Base-by-base conservation (phyloP, 2,113 vertebrate genomes). In the Archocentrus centrarchus region DNA sequence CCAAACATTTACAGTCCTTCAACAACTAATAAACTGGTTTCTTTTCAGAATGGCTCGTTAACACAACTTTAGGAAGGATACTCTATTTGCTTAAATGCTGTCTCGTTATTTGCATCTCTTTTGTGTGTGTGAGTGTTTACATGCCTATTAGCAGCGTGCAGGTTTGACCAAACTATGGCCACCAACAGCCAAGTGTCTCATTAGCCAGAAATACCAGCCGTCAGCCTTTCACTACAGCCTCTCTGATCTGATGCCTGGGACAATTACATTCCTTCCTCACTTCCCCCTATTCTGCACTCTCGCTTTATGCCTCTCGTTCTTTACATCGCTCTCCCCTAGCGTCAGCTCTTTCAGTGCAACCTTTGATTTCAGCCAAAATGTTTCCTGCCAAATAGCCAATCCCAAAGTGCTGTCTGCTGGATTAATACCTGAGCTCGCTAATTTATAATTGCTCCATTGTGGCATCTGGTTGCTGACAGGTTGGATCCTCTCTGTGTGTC, bases 391-490 rank as follows among this genome's bases (percentile, higher is more conserved):
- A 93, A 86, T 75, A 30, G 68, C 79, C 70, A 88, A 77, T 90
- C 90, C 91, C 89, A 90, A 86, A 90, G 82, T 90, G 84, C 91
- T 84, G 87, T 87, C 59, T 84, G 82, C 81, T 62, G 88, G 89
- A 92, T 94, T 93, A 93, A 92, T 91, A 93, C 93, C 89, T 78
- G 86, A 86, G 79, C 82, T 82, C 27, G 75, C 89, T 88, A 82
- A 94, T 93, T 89, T 93, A 90, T 91, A 93, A 93, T 93, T 91
- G 90, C 90, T 76, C 85, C 88, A 90, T 75, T 86, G 90, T 92
- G 91, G 87, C 68, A 76, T 89, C 37, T 82, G 81, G 76, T 77
- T 84, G 86, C 88, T 85, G 92, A 89, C 79, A 80, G 85, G 83
- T 86, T 76, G 68, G 75, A 82, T 86, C 75, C 58, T 77, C 41